Percentiles rank a stretch among this genome's conserved stretches.
phyloP scores from a whole-genome alignment of 1,140 invertebrate species.

The Caenorhabditis brenneri region DNA sequence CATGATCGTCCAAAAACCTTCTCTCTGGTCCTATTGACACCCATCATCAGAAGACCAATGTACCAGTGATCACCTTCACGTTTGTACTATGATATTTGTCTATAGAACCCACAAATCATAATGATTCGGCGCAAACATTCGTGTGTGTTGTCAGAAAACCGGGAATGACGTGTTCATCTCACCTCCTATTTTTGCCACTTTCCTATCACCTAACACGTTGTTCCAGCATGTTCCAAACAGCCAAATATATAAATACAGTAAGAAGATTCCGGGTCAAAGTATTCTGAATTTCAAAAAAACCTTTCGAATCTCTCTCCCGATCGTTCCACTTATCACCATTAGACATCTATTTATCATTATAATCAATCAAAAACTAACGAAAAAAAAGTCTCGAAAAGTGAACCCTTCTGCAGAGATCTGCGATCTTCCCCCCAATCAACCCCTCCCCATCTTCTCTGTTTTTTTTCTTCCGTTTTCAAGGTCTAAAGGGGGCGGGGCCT shows the following conservation, averaged over 20 bases:
- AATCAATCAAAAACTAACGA: background rate
- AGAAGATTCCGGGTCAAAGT: no score
- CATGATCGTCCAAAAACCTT: no score
- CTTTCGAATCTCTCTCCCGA: background rate
- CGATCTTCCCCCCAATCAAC: background rate
- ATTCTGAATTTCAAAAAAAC: no score
- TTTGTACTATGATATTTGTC: background rate
- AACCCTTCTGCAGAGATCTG: background rate
- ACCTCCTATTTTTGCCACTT: no score
- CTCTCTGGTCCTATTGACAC: no score
- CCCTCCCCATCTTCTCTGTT: no score
- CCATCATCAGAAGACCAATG: no score
- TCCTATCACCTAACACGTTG: no score
- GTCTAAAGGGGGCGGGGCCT: background rate
- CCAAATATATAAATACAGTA: no score
- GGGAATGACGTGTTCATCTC: background rate
- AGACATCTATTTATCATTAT: background rate
- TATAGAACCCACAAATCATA: background rate
- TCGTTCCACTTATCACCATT: background rate
- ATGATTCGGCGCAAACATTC: background rate
- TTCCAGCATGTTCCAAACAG: constrained; percentile 3
- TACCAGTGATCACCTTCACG: background rate
- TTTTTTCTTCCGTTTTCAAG: background rate
- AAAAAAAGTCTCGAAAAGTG: no score
- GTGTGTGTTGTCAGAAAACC: no score